phyloP scores from a whole-genome alignment of 2,888 invertebrate genomes.

The Dolomedes plantarius region DNA sequence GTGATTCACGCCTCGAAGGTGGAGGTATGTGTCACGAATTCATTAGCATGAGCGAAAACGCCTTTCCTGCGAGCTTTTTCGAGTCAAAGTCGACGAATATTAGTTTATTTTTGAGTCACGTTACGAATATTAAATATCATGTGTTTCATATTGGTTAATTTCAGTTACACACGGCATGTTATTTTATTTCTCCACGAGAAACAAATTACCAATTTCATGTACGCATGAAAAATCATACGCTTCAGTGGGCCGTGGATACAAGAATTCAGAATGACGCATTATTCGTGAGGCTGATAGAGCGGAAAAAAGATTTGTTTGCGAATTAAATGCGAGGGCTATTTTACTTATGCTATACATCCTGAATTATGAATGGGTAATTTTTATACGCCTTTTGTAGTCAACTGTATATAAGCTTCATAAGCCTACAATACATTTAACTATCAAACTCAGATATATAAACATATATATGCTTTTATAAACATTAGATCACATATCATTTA shows the following conservation, averaged over 20 bases:
- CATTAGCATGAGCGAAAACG: conserved; percentile 57
- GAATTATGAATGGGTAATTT: too few relatives aligned
- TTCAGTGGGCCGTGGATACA: neutral
- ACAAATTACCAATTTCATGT: neutral
- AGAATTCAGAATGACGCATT: too few relatives aligned
- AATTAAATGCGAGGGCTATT: too few relatives aligned
- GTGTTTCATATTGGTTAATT: neutral
- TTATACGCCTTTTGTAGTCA: too few relatives aligned
- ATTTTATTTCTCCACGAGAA: neutral
- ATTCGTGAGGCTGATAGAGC: too few relatives aligned
- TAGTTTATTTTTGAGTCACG: conserved; percentile 43
- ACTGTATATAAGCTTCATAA: too few relatives aligned
- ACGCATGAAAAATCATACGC: neutral
- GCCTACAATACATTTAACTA: too few relatives aligned
- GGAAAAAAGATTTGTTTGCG: too few relatives aligned
- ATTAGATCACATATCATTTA: too few relatives aligned
- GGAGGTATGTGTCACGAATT: conserved; percentile 62
- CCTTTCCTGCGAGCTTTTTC: conserved; percentile 45
- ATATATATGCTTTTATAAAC: too few relatives aligned
- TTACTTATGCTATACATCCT: too few relatives aligned
- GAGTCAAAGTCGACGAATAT: conserved; percentile 10
- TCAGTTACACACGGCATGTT: neutral
- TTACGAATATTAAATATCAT: conserved; percentile 23
- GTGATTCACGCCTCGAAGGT: conserved; percentile 66
- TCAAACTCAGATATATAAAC: too few relatives aligned